Base-by-base conservation (phyloP, 2,113 vertebrate genomes). In the Saccopteryx bilineata region DNA sequence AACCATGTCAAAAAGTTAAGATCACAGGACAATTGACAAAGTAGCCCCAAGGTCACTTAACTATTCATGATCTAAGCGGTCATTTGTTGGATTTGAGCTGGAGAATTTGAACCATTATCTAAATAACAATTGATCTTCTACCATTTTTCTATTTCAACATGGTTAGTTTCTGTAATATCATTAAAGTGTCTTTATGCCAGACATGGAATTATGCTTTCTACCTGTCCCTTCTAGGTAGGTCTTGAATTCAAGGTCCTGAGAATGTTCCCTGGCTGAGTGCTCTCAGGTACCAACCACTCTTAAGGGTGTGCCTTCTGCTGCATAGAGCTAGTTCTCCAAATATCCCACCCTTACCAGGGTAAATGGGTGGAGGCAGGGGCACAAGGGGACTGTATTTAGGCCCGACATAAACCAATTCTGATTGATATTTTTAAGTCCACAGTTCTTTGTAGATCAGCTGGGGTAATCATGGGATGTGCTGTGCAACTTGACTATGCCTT, bases 271-370 rank as follows among this genome's bases (percentile, higher is more conserved):
- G 11, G 19, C 11, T 39, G 48, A 66, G 17, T 46, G 19, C 31
- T 69, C 63, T 31, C n/a, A 65, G 18, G 13, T n/a, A 14, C 66
- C 75, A 48, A 12, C n/a, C 46, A 28, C 17, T 39, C 3, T n/a
- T 0, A 0, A 39, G 19, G 18, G n/a, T 60, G 17, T 26, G 9
- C 3, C 31, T 54, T 63, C 9, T 39, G 39, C 2, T 18, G 9
- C 58, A 18, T 18, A 72, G n/a, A 74, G 6, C 9, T 9, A 26
- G 18, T 56, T n/a, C 54, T 6, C 50, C 50, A 65, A 69, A 74
- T 24, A 87, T 2, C 3, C 21, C 24, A 5, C 9, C 19, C 58
- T 54, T 65, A 33, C 15, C 9, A 39, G 10, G 50, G 14, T 66
- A 9, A 18, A 31, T 12, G 17, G 7, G 48, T 87, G 23, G 33